Evolutionary conservation across 1,140 invertebrate genomes (phyloP).

Genomic region (Ruditapes philippinarum): DNA sequence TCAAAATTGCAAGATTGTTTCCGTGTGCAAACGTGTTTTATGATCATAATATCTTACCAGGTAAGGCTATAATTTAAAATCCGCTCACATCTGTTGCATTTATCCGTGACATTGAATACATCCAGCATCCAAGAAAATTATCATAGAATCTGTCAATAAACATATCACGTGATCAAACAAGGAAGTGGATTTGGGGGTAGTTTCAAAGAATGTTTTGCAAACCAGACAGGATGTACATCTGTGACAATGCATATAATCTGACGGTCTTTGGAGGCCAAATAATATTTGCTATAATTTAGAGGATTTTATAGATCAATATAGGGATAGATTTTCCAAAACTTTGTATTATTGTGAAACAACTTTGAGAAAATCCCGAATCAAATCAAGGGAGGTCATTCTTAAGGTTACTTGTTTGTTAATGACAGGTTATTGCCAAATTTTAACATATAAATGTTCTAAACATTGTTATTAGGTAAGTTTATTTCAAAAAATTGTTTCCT

Average conservation of each 20-base stretch:
- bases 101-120: conserved; percentile 11
- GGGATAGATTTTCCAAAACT: too few relatives aligned
- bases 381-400: conserved; percentile 32
- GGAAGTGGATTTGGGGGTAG: conserved; percentile 56
- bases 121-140: conserved; percentile 43
- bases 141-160: conserved; percentile 65
- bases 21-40: not conserved
- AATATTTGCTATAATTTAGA: too few relatives aligned
- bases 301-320: too few relatives aligned
- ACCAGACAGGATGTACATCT: too few relatives aligned
- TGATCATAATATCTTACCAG: not conserved
- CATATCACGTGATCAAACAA: conserved; percentile 68
- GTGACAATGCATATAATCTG: too few relatives aligned
- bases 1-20: not conserved
- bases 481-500: not conserved
- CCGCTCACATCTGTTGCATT: conserved; percentile 46
- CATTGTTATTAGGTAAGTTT: not conserved
- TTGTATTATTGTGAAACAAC: too few relatives aligned
- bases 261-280: too few relatives aligned
- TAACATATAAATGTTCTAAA: not conserved
- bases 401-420: not conserved
- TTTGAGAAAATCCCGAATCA: not conserved
- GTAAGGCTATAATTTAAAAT: not conserved
- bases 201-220: too few relatives aligned
- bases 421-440: not conserved